Evolutionary conservation across 2,797 vertebrate genomes (phyloP), one percentile per base, ranked within the genome.

Genomic region (Yasuhikotakia modesta): DNA sequence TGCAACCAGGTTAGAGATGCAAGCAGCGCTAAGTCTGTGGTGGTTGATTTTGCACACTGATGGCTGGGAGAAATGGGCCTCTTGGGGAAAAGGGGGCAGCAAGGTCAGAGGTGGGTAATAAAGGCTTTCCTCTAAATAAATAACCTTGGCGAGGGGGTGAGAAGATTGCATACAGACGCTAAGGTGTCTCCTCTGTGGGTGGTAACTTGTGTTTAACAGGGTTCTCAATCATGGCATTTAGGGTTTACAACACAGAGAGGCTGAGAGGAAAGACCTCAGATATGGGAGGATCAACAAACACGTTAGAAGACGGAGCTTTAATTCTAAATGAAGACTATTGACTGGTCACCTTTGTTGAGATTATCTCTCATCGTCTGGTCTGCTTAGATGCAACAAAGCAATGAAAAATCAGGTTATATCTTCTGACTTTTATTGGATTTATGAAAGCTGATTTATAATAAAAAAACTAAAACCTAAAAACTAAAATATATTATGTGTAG

Each of bases 91-190:
- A 83, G 46, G 73, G 72, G 82, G 57, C 10, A 48, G 66, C 53
- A 74, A 66, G 78, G 80, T 70, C 77, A 79, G 27, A 86, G 63
- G 14, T 76, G 60, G 24, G 11, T 70, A 78, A 67, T 65, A 52
- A 82, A 57, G 78, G 46, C 60, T 53, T 81, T 87, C 30, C 69
- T 79, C 66, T 70, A 68, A 87, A 90, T 87, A 88, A 79, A 89
- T 89, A 86, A 88, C 76, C 76, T 85, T 69, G 82, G 86, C 35
- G 63, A 86, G 73, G 65, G 70, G 57, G 43, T 53, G 79, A 73
- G 72, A 86, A 65, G 82, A 48, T 48, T 72, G 30, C 55, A 61
- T 52, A 16, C 14, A 52, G 43, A 60, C 45, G 78, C 13, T 35
- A 77, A 83, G 76, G 79, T 83, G 64, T 76, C 84, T 19, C 39